Evolutionary conservation across 1,140 invertebrate genomes (phyloP), one percentile per base, ranked within the genome.

Genomic region (Drosophila sp.): DNA sequence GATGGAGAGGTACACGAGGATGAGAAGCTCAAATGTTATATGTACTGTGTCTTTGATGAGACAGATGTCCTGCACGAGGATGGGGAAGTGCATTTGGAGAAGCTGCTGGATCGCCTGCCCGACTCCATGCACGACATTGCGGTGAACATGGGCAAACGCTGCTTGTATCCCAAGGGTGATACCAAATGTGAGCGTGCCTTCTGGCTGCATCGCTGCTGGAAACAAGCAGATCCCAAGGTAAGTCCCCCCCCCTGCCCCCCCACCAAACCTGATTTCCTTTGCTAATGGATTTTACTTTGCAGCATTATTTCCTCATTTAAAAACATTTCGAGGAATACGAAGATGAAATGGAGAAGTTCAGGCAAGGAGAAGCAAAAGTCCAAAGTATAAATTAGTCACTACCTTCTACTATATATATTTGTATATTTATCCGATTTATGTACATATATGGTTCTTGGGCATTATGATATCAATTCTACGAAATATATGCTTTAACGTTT

Each of bases 41-140:
- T 91, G 91, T 90, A 91, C 68, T 92, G 91, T 60, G 58, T 92
- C 60, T 92, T 92, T 50, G 85, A 92, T 55, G 91, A 91, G 35
- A 79, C 82, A 50, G 70, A 81, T 6, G 81, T 90, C 25, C 80
- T 92, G 4, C 90, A 92, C 38, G 91, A 92, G n/a, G 76, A 91
- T 55, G 91, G 91, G 0, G 90, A 92, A 47, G 80, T 92, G 7
- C 91, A 92, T 54, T 67, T 90, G 66, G 91, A 92, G 1, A 81
- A 76, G 50, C 47, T 91, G 33, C 41, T 70, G 33, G 73, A 87
- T 55, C 70, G 69, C 2, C 1, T 87, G 47, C 80, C 78, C 44
- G 75, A 84, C 62, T 84, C 76, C 2, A 76, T 90, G 73, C 82
- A 86, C 66, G 74, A 76, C 66, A 85, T 84, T 67, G 84, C 81